These are phyloP conservation scores for Scaptodrosophila lebanonensis DNA, from an alignment of 1,140 invertebrate genomes.

Conservation along the genomic window DNA sequence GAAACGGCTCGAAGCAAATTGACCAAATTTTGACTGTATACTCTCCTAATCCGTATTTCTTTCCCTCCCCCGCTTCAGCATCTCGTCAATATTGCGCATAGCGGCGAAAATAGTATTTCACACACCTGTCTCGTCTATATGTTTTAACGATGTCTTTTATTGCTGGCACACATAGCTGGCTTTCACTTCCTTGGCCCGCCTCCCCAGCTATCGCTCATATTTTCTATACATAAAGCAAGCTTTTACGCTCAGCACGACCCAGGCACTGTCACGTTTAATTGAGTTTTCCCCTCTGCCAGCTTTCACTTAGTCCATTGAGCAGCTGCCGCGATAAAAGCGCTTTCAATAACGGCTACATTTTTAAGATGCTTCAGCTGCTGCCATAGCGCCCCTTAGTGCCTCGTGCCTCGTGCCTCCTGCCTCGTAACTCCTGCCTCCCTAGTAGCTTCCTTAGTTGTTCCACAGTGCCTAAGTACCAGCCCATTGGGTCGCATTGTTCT, in stretches of 20 bases:
- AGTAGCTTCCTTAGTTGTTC: constrained; percentile 34
- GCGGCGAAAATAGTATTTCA: no score
- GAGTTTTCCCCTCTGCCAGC: constrained; percentile 44
- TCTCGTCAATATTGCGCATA: no score
- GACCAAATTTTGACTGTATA: no score
- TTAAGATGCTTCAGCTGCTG: constrained; percentile 56
- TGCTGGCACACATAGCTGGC: neutral
- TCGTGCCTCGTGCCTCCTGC: neutral
- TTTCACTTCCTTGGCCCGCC: neutral
- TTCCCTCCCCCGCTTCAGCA: no score
- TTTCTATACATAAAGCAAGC: constrained; percentile 55
- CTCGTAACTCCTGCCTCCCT: constrained; percentile 2
- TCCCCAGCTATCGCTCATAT: constrained; percentile 1
- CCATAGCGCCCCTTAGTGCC: neutral
- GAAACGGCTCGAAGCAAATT: no score
- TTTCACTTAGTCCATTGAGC: no score
- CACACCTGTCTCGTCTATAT: no score
- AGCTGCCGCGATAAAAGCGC: constrained; percentile 61
- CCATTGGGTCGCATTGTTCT: constrained; percentile 20
- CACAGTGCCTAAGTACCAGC: no score
- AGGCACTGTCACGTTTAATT: constrained; percentile 75
- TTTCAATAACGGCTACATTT: constrained; percentile 63
- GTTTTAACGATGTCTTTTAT: no score
- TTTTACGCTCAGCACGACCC: constrained; percentile 63
- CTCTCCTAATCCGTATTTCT: no score